These are phyloP conservation scores for Cephalopterus ornatus DNA, from an alignment of 2,113 vertebrate species.

Conservation along the genomic window DNA sequence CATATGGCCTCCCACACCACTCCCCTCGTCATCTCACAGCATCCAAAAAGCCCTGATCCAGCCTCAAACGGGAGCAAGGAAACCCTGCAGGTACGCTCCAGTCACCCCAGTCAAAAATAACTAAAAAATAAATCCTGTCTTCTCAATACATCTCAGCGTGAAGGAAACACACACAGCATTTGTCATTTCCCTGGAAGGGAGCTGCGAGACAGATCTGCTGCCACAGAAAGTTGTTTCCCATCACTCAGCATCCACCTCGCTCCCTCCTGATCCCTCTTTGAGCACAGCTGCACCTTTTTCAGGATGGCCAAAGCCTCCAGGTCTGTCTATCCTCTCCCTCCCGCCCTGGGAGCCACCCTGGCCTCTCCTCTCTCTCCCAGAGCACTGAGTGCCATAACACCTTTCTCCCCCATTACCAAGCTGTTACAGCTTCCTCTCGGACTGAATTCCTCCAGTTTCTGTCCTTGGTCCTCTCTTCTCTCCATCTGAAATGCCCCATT, in stretches of 20 bases:
- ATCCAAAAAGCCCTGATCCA: background rate
- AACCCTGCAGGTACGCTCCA: background rate
- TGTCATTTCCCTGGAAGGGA: background rate
- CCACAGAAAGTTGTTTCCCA: background rate
- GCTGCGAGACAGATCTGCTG: background rate
- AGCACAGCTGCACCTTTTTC: rapidly evolving
- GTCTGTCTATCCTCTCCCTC: rapidly evolving
- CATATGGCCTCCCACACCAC: background rate
- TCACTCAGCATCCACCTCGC: background rate
- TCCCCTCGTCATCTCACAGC: background rate
- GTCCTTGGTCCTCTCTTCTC: background rate
- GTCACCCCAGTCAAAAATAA: background rate
- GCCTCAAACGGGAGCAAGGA: background rate
- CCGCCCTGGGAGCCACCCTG: background rate
- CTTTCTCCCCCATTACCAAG: background rate
- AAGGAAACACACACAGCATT: background rate
- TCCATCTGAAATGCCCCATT: background rate
- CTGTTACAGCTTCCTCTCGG: background rate
- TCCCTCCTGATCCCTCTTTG: background rate
- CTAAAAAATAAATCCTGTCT: background rate
- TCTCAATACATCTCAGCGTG: background rate
- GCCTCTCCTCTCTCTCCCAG: background rate
- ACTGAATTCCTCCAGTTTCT: rapidly evolving
- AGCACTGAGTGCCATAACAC: background rate
- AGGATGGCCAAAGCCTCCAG: background rate